Conservation (phyloP, 2,888 invertebrate genomes). For the Dendrolimus pini region DNA sequence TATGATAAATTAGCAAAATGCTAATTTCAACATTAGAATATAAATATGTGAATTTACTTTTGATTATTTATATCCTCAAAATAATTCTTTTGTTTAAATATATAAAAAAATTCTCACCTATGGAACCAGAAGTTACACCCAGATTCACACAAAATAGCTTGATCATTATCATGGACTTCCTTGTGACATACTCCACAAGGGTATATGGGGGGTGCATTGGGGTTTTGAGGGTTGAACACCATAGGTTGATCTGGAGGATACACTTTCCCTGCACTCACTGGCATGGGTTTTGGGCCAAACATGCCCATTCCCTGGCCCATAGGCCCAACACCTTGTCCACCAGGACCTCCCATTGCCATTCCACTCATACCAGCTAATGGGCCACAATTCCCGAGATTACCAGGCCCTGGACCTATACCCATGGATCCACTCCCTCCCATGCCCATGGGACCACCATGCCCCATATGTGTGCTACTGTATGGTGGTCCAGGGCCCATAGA, state of each 20-base stretch:
- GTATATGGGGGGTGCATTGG: constrained; percentile 98
- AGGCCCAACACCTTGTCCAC: constrained; percentile 74
- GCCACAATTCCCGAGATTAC: constrained; percentile 70
- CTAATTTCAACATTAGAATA: constrained; percentile 1
- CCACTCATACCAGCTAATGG: constrained; percentile 72
- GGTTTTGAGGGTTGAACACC: constrained; percentile 99
- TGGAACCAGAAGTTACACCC: constrained; percentile 99
- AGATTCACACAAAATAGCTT: constrained; percentile 97
- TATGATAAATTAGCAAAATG: constrained; percentile 1
- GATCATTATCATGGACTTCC: constrained; percentile 99
- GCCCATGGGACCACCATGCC: constrained; percentile 70
- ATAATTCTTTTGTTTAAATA: constrained; percentile 1
- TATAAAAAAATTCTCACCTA: constrained; percentile 75
- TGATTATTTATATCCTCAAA: background rate
- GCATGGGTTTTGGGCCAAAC: constrained; percentile 92
- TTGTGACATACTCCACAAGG: constrained; percentile 98
- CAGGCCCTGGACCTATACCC: constrained; percentile 67
- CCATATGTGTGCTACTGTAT: constrained; percentile 69
- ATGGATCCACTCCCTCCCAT: constrained; percentile 67
- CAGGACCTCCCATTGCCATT: constrained; percentile 71
- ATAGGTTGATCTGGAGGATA: constrained; percentile 97
- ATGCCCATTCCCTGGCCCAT: constrained; percentile 78
- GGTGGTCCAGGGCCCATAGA: constrained; percentile 70
- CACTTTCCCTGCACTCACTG: constrained; percentile 93
- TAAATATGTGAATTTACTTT: background rate